Percentiles rank a stretch among this genome's conserved stretches.
These are phyloP conservation scores for Sogatella furcifera DNA, from an alignment of 1,140 invertebrate genomes.

Conservation along the genomic window DNA sequence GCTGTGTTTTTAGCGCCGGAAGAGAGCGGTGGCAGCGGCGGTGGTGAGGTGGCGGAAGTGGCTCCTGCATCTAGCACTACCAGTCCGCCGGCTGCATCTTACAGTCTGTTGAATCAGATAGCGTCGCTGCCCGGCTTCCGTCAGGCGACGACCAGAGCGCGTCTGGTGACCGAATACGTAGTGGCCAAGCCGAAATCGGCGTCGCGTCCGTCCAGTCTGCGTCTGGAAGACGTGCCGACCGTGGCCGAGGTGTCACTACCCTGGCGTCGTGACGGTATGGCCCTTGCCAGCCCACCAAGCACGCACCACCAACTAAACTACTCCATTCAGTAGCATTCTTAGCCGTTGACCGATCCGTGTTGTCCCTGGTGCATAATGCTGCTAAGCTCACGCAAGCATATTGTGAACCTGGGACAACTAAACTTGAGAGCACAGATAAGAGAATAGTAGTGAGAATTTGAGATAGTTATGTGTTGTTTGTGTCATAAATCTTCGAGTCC, in stretches of 20 bases:
- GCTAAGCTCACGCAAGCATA: too few relatives aligned
- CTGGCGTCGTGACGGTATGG: constrained; percentile 51
- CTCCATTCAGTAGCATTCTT: too few relatives aligned
- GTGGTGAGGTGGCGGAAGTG: constrained; percentile 11
- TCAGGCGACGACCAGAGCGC: constrained; percentile 44
- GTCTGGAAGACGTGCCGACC: constrained; percentile 40
- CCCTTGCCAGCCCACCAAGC: too few relatives aligned
- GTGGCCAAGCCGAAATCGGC: constrained; percentile 32
- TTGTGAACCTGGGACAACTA: too few relatives aligned
- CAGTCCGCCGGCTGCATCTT: neutral
- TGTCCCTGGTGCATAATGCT: too few relatives aligned
- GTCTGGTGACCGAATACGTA: constrained; percentile 50
- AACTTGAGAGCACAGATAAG: too few relatives aligned
- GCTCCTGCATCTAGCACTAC: neutral
- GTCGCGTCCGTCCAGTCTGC: constrained; percentile 24
- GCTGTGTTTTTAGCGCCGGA: constrained; percentile 13
- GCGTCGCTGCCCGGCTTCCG: constrained; percentile 47
- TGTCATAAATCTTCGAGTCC: too few relatives aligned
- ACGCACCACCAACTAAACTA: too few relatives aligned
- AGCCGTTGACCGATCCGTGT: too few relatives aligned
- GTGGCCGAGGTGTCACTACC: constrained; percentile 60
- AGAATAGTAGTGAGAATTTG: too few relatives aligned
- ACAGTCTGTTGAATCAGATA: constrained; percentile 45
- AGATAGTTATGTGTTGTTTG: too few relatives aligned
- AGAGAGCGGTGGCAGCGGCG: constrained; percentile 19